phyloP scores from a whole-genome alignment of 2,797 vertebrate species.

The Mus caroli region DNA sequence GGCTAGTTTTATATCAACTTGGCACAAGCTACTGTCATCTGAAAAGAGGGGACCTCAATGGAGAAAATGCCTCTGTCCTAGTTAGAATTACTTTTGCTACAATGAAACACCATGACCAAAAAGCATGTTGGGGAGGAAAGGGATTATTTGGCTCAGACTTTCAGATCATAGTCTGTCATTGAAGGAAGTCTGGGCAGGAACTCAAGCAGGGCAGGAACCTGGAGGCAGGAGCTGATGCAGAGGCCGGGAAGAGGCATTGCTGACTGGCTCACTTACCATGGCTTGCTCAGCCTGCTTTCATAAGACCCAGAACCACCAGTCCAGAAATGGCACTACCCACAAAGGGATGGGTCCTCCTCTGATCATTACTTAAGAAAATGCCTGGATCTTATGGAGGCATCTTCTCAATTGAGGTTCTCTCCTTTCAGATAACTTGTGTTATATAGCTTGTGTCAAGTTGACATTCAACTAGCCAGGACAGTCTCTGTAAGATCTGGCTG shows the following conservation, averaged over 20 bases:
- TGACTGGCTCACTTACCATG: background rate
- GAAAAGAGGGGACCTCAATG: background rate
- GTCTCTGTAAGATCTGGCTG: background rate
- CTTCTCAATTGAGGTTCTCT: background rate
- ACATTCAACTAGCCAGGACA: background rate
- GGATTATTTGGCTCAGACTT: background rate
- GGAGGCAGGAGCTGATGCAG: background rate
- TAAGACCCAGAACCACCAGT: background rate
- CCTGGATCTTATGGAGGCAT: background rate
- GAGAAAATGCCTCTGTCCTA: background rate
- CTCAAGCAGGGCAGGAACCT: background rate
- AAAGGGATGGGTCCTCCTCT: too few relatives aligned
- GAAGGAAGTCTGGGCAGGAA: background rate
- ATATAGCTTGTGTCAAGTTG: background rate
- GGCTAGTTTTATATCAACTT: background rate
- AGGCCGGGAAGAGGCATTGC: background rate
- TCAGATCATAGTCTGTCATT: too few relatives aligned
- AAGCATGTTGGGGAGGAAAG: background rate
- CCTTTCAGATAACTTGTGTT: background rate
- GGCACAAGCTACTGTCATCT: background rate
- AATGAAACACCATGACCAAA: background rate
- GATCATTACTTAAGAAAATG: background rate
- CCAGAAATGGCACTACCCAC: background rate
- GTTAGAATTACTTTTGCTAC: background rate
- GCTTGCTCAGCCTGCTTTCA: background rate